These are phyloP conservation scores for Pachyrhynchus sulphureomaculatus DNA, from an alignment of 1,140 invertebrate genomes.

Conservation along the genomic window DNA sequence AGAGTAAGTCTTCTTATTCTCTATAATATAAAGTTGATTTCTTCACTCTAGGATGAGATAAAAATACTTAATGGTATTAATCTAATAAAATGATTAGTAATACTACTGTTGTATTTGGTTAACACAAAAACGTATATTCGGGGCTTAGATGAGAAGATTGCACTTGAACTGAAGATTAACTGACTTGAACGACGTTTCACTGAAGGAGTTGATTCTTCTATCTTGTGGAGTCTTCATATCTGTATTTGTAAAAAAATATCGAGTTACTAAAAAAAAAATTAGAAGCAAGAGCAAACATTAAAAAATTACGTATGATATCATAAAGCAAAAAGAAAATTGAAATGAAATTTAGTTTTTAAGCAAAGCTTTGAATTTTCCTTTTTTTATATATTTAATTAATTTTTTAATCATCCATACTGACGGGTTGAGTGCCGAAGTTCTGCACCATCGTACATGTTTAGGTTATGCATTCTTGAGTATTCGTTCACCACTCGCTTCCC, in stretches of 20 bases:
- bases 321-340: too few relatives aligned
- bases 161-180: conserved; percentile 49
- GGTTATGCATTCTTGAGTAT: conserved; percentile 66
- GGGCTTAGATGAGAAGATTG: conserved; percentile 37
- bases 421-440: conserved; percentile 67
- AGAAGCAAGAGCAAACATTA: not conserved
- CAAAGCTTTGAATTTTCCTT: too few relatives aligned
- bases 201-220: conserved; percentile 41
- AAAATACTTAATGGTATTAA: too few relatives aligned
- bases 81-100: too few relatives aligned
- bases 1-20: too few relatives aligned
- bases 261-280: conserved; percentile 26
- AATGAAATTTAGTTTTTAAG: too few relatives aligned
- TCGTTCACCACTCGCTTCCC: conserved; percentile 63
- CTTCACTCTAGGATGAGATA: too few relatives aligned
- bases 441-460: conserved; percentile 69
- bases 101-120: too few relatives aligned
- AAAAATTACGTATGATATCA: conserved; percentile 12
- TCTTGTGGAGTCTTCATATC: conserved; percentile 49
- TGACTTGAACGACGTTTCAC: conserved; percentile 42
- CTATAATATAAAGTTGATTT: too few relatives aligned
- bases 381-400: conserved; percentile 44
- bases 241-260: conserved; percentile 39
- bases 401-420: conserved; percentile 68
- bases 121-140: too few relatives aligned